Base-by-base conservation (phyloP, 2,888 invertebrate genomes). In the Melanargia galathea region DNA sequence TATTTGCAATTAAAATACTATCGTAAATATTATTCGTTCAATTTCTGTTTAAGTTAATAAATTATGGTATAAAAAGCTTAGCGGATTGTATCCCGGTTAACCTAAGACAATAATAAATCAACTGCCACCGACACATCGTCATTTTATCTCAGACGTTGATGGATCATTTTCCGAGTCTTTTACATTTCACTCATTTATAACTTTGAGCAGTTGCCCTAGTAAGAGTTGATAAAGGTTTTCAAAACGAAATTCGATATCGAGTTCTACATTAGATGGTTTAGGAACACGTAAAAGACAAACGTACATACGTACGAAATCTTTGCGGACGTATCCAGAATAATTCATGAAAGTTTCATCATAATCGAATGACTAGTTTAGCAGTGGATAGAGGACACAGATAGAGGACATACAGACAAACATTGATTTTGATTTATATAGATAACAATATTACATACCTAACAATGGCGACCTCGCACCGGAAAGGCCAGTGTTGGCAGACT, bases 101-200 rank as follows among this genome's bases (percentile, higher is more conserved):
- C 77, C 75, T 78, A 75, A 81, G 79, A 81, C 80, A 81, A 83
- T 81, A 81, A 84, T 83, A 84, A 83, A 82, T 85, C 81, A 82
- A 82, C 76, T 75, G 78, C 66, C 68, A 70, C 75, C 62, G 71
- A 74, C 73, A 71, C 73, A 71, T 74, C 76, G 73, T 77, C 77
- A 77, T 79, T 75, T 74, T 75, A 75, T 75, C 80, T 75, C 70
- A 71, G 73, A 67, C 84, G 77, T 82, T 81, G 86, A 85, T 82
- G 76, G 83, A 85, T 85, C 78, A 78, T 79, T 75, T 69, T 64
- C 72, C 70, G 72, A 76, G 75, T 75, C 78, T 75, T 79, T 74
- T 75, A 75, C 76, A 78, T 78, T 76, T 75, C 79, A 75, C 77
- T 81, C 84, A 84, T 85, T 85, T 85, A 82, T 84, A 77, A 82